A percentile compares a stretch with the other conserved stretches of the same genome.
Evolutionary conservation across 2,888 invertebrate species (phyloP).

Genomic region (Tenthredo mesomela): DNA sequence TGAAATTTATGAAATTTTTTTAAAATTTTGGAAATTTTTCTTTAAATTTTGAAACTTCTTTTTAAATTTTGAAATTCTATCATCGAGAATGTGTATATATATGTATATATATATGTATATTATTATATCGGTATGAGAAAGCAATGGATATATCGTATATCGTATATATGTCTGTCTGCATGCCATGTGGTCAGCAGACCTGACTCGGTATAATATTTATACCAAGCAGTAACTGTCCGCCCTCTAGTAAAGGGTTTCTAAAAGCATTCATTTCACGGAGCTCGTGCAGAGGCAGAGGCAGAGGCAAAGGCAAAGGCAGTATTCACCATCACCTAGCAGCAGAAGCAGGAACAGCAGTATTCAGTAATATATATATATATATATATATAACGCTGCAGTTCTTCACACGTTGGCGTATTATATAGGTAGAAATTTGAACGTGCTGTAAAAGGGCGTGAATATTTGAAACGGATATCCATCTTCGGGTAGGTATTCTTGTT

Average conservation of each 20-base stretch:
- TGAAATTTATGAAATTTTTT: too few relatives aligned
- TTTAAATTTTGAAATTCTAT: too few relatives aligned
- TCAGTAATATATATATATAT: background rate
- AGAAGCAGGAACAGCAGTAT: background rate
- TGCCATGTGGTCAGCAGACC: conserved; percentile 71
- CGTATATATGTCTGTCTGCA: conserved; percentile 53
- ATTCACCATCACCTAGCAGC: conserved; percentile 18
- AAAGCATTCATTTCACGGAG: conserved; percentile 76
- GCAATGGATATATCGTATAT: conserved; percentile 10
- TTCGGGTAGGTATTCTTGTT: conserved; percentile 62
- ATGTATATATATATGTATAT: background rate
- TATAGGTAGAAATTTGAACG: conserved; percentile 55
- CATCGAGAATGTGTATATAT: too few relatives aligned
- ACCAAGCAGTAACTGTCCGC: conserved; percentile 75
- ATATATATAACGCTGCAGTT: background rate
- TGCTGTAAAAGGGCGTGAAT: conserved; percentile 77
- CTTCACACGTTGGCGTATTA: background rate
- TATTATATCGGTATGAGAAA: background rate
- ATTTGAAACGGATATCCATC: conserved; percentile 78
- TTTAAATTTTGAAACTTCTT: too few relatives aligned
- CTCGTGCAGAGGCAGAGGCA: conserved; percentile 56
- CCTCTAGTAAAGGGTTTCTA: conserved; percentile 75
- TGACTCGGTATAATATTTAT: conserved; percentile 72
- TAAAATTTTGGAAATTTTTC: too few relatives aligned
- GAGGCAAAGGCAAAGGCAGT: background rate